Conservation (phyloP, 2,888 invertebrate genomes). For the Alitta virens region DNA sequence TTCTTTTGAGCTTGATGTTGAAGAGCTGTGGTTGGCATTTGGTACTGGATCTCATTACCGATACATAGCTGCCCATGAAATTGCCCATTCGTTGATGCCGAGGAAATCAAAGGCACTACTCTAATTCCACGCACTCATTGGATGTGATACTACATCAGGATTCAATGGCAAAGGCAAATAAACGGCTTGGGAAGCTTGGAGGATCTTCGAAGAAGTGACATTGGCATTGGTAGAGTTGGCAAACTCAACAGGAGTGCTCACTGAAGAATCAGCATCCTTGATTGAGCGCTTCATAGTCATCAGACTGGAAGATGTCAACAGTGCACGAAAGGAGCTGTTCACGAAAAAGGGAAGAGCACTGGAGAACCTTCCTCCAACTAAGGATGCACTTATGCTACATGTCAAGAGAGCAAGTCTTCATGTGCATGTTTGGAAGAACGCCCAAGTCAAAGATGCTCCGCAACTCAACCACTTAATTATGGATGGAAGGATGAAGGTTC, state of each 20-base stretch:
- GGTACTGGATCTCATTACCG: too few relatives aligned
- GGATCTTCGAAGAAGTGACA: not conserved
- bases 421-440: slow-evolving; percentile 24
- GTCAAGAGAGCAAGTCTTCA: too few relatives aligned
- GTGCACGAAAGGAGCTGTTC: slow-evolving; percentile 27
- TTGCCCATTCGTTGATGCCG: not conserved
- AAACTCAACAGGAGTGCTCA: too few relatives aligned
- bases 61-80: too few relatives aligned
- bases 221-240: too few relatives aligned
- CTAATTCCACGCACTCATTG: not conserved
- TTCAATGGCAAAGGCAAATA: not conserved
- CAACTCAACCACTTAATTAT: too few relatives aligned
- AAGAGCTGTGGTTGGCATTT: too few relatives aligned
- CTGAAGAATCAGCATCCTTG: too few relatives aligned
- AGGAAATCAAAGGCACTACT: not conserved
- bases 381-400: slow-evolving; percentile 25
- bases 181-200: slow-evolving; percentile 1
- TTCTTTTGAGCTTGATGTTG: too few relatives aligned
- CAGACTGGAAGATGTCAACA: slow-evolving; percentile 17
- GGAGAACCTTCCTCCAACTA: slow-evolving; percentile 28
- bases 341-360: slow-evolving; percentile 14
- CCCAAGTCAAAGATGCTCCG: too few relatives aligned
- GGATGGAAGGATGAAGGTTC: too few relatives aligned
- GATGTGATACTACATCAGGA: slow-evolving; percentile 2
- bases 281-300: slow-evolving; percentile 30